These are phyloP conservation scores for Paedocypris sp. DNA, from an alignment of 2,113 vertebrate genomes.

Conservation along the genomic window DNA sequence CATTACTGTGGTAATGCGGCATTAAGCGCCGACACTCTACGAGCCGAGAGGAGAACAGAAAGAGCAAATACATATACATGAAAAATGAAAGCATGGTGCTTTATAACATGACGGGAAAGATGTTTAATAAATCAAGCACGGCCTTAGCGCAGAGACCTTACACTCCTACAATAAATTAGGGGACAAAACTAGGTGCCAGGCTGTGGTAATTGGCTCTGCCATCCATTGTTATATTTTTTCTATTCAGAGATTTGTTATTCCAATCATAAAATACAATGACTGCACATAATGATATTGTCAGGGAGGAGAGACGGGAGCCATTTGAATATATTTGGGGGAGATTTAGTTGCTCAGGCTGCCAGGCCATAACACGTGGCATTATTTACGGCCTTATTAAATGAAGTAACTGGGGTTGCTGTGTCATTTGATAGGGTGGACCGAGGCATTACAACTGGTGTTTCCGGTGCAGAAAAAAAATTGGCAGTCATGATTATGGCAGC, in stretches of 20 bases:
- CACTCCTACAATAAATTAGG: slow-evolving; percentile 42
- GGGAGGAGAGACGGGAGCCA: slow-evolving; percentile 35
- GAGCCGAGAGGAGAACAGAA: neutral
- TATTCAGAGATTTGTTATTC: slow-evolving; percentile 42
- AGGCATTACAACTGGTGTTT: neutral
- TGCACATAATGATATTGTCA: slow-evolving; percentile 51
- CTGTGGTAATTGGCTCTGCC: slow-evolving; percentile 47
- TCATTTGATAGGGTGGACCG: slow-evolving; percentile 33
- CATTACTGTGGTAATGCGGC: neutral
- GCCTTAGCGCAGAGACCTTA: slow-evolving; percentile 31
- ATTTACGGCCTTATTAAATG: slow-evolving; percentile 55
- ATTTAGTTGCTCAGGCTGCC: slow-evolving; percentile 45
- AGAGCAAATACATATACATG: slow-evolving; percentile 12
- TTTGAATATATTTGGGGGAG: slow-evolving; percentile 46
- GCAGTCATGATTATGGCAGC: no score
- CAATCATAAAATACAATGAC: slow-evolving; percentile 57
- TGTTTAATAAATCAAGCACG: slow-evolving; percentile 42
- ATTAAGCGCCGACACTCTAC: slow-evolving; percentile 1
- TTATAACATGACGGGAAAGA: slow-evolving; percentile 41
- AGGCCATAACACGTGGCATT: slow-evolving; percentile 37
- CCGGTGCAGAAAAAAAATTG: no score
- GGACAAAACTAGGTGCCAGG: slow-evolving; percentile 39
- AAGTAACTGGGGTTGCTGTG: slow-evolving; percentile 15
- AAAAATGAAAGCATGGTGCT: slow-evolving; percentile 16
- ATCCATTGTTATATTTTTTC: slow-evolving; percentile 44